A percentile compares a stretch with the other conserved stretches of the same genome.
These are phyloP conservation scores for Ophraella communa DNA, from an alignment of 2,888 invertebrate species.

Conservation along the genomic window DNA sequence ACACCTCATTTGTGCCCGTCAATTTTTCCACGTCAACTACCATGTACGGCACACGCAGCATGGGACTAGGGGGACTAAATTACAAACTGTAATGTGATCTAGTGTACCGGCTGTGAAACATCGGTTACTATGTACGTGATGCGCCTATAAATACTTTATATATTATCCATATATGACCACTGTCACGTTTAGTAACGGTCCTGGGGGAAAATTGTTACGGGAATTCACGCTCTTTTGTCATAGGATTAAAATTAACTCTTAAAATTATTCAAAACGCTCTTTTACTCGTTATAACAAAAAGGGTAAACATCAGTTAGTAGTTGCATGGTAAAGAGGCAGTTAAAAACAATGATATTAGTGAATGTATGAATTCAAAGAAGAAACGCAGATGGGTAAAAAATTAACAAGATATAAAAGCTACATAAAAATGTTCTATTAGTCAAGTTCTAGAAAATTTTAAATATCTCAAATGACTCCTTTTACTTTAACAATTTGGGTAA, in stretches of 20 bases:
- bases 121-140: constrained; percentile 56
- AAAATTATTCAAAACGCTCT: constrained; percentile 27
- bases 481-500: too few relatives aligned
- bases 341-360: too few relatives aligned
- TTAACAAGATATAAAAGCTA: too few relatives aligned
- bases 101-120: constrained; percentile 55
- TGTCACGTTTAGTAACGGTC: constrained; percentile 37
- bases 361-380: too few relatives aligned
- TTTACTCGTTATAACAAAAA: constrained; percentile 20
- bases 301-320: constrained; percentile 14
- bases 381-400: too few relatives aligned
- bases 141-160: constrained; percentile 53
- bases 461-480: too few relatives aligned
- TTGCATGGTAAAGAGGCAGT: too few relatives aligned
- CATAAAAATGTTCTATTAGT: too few relatives aligned
- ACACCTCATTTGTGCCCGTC: constrained; percentile 32
- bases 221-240: constrained; percentile 26
- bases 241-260: constrained; percentile 31
- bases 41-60: constrained; percentile 19
- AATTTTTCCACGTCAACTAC: constrained; percentile 28
- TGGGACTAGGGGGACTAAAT: constrained; percentile 50
- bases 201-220: constrained; percentile 20
- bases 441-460: too few relatives aligned
- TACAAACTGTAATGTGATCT: constrained; percentile 56
- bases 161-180: constrained; percentile 50